Conservation (phyloP, 2,113 vertebrate species). For the Neofelis nebulosa region DNA sequence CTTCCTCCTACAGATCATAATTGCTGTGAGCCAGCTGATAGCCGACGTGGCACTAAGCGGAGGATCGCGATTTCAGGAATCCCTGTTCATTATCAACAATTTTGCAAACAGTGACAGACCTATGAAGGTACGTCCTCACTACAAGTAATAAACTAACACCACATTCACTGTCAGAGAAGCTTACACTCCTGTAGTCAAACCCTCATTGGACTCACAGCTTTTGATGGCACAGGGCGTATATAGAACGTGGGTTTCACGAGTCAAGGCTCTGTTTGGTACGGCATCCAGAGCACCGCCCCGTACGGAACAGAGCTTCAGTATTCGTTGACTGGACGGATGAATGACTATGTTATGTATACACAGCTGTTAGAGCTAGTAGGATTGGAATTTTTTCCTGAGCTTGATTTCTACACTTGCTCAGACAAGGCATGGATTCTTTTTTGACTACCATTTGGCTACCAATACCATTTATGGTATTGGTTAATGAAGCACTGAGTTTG, state of each 20-base stretch:
- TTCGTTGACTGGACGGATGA: neutral
- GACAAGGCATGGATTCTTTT: neutral
- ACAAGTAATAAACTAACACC: neutral
- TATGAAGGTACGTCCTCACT: slow-evolving; percentile 92
- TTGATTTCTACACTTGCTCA: slow-evolving; percentile 44
- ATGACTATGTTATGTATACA: neutral
- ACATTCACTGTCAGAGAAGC: neutral
- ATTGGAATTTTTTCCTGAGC: neutral
- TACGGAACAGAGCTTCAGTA: neutral
- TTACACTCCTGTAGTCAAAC: neutral
- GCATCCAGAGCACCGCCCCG: neutral
- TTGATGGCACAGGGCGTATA: neutral
- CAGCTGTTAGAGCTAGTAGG: neutral
- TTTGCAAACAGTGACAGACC: slow-evolving; percentile 98
- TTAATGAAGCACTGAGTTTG: slow-evolving; percentile 12
- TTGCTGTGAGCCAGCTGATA: slow-evolving; percentile 97
- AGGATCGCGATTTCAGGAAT: slow-evolving; percentile 97
- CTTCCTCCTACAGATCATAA: slow-evolving; percentile 92
- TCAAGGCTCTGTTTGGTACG: neutral
- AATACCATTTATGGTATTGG: neutral
- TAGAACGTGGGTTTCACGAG: neutral
- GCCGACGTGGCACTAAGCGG: slow-evolving; percentile 96
- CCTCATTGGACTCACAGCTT: neutral
- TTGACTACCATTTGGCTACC: neutral
- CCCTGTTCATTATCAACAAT: slow-evolving; percentile 98